Evolutionary conservation across 2,113 vertebrate genomes (phyloP).

Genomic region (Onychostoma macrolepis): DNA sequence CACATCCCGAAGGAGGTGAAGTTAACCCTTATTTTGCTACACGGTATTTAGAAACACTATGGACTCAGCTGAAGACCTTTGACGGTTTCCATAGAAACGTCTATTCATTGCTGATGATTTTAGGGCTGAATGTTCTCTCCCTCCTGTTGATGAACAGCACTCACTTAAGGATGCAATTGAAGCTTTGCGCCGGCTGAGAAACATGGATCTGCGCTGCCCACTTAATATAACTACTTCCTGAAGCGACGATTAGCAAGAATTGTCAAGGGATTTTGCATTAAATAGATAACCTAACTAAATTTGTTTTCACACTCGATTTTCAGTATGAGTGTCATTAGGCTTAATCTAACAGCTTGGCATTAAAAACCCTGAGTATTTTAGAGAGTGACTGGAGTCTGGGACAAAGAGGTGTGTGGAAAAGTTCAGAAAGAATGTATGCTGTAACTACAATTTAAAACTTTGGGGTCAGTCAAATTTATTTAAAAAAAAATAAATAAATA

Average conservation of each 20-base stretch:
- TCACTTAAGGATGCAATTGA: constrained; percentile 66
- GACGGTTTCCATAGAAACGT: constrained; percentile 79
- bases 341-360: neutral
- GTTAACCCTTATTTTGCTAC: constrained; percentile 55
- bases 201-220: neutral
- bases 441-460: neutral
- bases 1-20: constrained; percentile 30
- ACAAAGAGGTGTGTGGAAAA: too few relatives aligned
- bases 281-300: neutral
- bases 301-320: neutral
- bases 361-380: neutral
- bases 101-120: constrained; percentile 62
- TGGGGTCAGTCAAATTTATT: neutral
- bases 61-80: constrained; percentile 61
- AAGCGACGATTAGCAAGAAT: neutral
- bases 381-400: neutral
- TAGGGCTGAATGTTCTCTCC: constrained; percentile 64
- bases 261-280: neutral
- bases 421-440: too few relatives aligned
- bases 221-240: constrained; percentile 15
- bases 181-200: constrained; percentile 25
- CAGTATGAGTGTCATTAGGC: neutral
- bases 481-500: too few relatives aligned
- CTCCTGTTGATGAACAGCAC: constrained; percentile 63
- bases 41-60: constrained; percentile 55